Percentiles rank a stretch among this genome's conserved stretches.
Evolutionary conservation across 1,140 invertebrate species (phyloP).

Genomic region (Eciton burchellii): DNA sequence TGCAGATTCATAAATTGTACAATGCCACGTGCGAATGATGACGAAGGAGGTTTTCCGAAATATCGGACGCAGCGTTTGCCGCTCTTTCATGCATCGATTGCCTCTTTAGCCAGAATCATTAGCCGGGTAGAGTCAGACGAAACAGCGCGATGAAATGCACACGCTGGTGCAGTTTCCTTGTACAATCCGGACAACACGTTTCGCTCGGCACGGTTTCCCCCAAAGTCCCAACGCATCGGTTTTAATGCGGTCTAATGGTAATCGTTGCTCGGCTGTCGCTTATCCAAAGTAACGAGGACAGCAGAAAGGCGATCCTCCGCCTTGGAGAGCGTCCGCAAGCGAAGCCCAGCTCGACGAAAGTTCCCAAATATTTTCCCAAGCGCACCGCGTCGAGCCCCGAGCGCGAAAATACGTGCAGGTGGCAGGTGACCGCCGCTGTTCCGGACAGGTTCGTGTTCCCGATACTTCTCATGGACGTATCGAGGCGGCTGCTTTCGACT

Average conservation of each 20-base stretch:
- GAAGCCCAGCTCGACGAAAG: constrained; percentile 48
- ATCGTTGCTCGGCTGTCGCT: constrained; percentile 16
- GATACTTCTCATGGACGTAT: constrained; percentile 66
- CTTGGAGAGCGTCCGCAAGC: background rate
- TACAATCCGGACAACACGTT: background rate
- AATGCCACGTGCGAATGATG: constrained; percentile 4
- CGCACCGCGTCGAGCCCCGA: constrained; percentile 24
- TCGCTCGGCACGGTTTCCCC: background rate
- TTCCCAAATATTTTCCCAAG: constrained; percentile 70
- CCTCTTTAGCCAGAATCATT: background rate
- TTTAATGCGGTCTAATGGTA: background rate
- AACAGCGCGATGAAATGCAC: background rate
- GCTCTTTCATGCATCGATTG: constrained; percentile 7
- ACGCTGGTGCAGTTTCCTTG: background rate
- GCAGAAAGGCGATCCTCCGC: constrained; percentile 11
- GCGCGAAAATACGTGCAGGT: constrained; percentile 70
- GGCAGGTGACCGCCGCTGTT: constrained; percentile 73
- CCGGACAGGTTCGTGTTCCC: constrained; percentile 71
- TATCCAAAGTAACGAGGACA: background rate
- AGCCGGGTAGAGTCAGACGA: background rate
- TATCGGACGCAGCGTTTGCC: background rate
- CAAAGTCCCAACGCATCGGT: background rate
- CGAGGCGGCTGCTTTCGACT: constrained; percentile 44
- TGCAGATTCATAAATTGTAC: constrained; percentile 1
- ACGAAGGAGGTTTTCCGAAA: background rate